These are phyloP conservation scores for Branchinecta lynchi DNA, from an alignment of 1,140 invertebrate species.

Conservation along the genomic window DNA sequence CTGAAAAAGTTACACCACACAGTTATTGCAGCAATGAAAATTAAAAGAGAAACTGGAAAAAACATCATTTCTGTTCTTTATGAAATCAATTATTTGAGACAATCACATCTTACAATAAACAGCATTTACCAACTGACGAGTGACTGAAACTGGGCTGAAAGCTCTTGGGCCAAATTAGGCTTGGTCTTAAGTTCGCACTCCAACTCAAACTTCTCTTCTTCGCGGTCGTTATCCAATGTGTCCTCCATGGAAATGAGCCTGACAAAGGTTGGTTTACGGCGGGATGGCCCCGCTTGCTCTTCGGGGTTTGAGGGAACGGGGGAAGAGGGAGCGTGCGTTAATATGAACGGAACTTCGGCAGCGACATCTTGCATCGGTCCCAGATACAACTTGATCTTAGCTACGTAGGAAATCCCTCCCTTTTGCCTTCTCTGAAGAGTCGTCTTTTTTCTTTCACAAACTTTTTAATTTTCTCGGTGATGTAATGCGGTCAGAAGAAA, in stretches of 20 bases:
- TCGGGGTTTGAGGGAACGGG: slow-evolving; percentile 4
- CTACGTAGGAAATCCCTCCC: no score
- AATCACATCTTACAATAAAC: background rate
- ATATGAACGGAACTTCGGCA: slow-evolving; percentile 17
- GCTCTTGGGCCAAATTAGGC: background rate
- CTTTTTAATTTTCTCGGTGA: no score
- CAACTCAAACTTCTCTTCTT: background rate
- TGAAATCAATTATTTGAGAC: background rate
- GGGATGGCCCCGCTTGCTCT: background rate
- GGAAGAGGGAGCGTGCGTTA: slow-evolving; percentile 7
- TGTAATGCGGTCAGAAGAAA: no score
- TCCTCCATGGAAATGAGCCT: background rate
- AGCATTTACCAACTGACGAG: background rate
- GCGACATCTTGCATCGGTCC: slow-evolving; percentile 17
- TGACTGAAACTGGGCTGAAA: background rate
- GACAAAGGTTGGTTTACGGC: background rate
- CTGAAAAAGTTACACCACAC: no score
- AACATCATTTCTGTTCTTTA: no score
- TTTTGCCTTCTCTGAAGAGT: no score
- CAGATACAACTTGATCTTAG: slow-evolving; percentile 20
- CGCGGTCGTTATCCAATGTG: background rate
- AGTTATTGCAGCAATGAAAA: no score
- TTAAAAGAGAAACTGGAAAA: no score
- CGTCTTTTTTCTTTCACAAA: no score
- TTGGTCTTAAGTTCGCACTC: background rate